Percentiles rank a stretch among this genome's conserved stretches.
phyloP scores from a whole-genome alignment of 2,113 vertebrate genomes.

The Hymenochirus boettgeri region DNA sequence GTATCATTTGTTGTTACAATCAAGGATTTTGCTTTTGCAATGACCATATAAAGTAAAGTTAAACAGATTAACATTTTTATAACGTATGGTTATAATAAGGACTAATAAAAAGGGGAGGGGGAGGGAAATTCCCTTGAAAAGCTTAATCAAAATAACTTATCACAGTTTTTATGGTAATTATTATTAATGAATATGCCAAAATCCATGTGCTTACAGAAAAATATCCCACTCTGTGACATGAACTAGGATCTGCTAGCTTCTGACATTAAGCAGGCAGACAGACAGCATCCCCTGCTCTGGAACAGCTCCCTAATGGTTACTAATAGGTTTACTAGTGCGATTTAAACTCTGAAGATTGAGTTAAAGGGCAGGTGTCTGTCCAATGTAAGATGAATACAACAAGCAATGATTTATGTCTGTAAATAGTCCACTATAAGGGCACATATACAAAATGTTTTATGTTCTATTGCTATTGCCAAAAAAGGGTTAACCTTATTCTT shows the following conservation, averaged over 20 bases:
- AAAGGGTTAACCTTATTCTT: too few relatives aligned
- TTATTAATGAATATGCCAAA: conserved; percentile 51
- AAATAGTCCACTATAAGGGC: not conserved
- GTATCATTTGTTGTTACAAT: conserved; percentile 47
- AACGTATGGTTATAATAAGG: conserved; percentile 59
- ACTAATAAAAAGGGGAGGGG: conserved; percentile 43
- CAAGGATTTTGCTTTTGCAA: conserved; percentile 52
- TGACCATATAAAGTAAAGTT: conserved; percentile 56
- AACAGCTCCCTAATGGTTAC: conserved; percentile 20
- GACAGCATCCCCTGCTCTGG: conserved; percentile 16
- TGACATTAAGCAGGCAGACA: conserved; percentile 37
- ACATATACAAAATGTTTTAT: not conserved
- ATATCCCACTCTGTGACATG: conserved; percentile 42
- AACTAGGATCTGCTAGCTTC: conserved; percentile 4
- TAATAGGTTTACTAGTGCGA: conserved; percentile 27
- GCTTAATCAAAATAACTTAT: conserved; percentile 47
- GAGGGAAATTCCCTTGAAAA: conserved; percentile 53
- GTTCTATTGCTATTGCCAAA: too few relatives aligned
- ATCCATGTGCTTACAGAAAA: conserved; percentile 57
- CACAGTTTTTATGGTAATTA: conserved; percentile 37
- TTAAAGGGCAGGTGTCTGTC: conserved; percentile 34
- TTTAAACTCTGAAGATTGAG: conserved; percentile 19
- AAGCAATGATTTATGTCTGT: conserved; percentile 6
- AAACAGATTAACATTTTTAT: conserved; percentile 52
- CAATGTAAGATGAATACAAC: conserved; percentile 4